Conservation (phyloP, 2,888 invertebrate genomes). For the Diploptera punctata region DNA sequence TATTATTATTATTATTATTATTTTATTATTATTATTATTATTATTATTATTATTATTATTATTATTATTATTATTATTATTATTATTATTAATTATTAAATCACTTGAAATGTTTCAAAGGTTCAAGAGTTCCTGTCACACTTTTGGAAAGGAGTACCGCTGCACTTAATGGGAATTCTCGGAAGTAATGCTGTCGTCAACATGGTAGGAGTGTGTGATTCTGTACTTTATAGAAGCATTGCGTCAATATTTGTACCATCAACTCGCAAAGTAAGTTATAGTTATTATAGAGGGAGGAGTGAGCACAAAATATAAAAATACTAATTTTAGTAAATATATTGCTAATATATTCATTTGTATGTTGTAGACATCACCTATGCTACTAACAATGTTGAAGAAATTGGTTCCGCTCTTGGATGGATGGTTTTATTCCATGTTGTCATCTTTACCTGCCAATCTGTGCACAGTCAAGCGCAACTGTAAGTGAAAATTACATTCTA, state of each 20-base stretch:
- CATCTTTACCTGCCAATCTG: neutral
- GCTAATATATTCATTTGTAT: neutral
- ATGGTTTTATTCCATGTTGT: neutral
- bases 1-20: too few species aligned
- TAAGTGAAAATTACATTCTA: too few species aligned
- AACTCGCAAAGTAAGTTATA: slow-evolving; percentile 6
- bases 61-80: too few species aligned
- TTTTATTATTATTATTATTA: too few species aligned
- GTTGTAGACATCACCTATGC: neutral
- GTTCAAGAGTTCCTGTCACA: slow-evolving; percentile 19
- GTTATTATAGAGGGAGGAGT: too few species aligned
- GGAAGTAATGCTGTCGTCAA: slow-evolving; percentile 5
- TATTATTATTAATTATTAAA: too few species aligned
- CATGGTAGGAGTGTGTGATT: slow-evolving; percentile 18
- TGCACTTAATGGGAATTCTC: neutral
- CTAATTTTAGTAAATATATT: too few species aligned
- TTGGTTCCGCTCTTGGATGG: neutral
- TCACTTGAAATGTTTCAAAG: too few species aligned
- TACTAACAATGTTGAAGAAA: neutral
- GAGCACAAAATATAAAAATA: too few species aligned
- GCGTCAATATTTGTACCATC: neutral
- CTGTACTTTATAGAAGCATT: neutral
- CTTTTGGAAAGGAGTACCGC: slow-evolving; percentile 16
- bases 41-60: too few species aligned
- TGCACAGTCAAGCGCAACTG: neutral